These are phyloP conservation scores for Macaria notata DNA, from an alignment of 2,888 invertebrate species.

Conservation along the genomic window DNA sequence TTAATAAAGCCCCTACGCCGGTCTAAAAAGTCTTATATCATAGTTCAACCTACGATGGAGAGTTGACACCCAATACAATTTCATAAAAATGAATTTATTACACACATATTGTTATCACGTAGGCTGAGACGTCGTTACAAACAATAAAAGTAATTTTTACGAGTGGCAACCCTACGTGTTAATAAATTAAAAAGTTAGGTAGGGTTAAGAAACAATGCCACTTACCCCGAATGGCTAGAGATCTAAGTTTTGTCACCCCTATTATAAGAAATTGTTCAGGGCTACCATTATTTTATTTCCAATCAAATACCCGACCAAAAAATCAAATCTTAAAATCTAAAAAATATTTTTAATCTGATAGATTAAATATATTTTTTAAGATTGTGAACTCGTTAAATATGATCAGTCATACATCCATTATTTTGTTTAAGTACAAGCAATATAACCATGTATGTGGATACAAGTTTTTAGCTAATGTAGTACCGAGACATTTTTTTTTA, in stretches of 20 bases:
- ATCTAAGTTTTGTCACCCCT: constrained; percentile 69
- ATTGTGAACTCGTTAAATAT: too few species aligned
- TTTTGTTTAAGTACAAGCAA: too few species aligned
- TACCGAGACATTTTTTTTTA: too few species aligned
- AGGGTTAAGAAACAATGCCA: constrained; percentile 73
- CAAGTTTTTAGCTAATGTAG: too few species aligned
- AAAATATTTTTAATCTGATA: too few species aligned
- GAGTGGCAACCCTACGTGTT: constrained; percentile 75
- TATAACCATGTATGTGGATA: too few species aligned
- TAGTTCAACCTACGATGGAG: constrained; percentile 45
- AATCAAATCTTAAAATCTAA: too few species aligned
- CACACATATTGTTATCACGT: constrained; percentile 77
- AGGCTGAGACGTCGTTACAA: constrained; percentile 80
- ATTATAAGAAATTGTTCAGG: constrained; percentile 49
- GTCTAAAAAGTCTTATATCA: constrained; percentile 9
- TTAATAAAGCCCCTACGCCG: constrained; percentile 25
- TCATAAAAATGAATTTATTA: constrained; percentile 67
- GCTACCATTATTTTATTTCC: constrained; percentile 30
- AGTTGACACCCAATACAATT: constrained; percentile 40
- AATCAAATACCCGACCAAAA: too few species aligned
- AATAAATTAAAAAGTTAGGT: constrained; percentile 79
- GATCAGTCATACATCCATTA: too few species aligned
- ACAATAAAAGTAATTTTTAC: constrained; percentile 82
- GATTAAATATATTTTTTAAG: too few species aligned
- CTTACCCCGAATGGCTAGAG: constrained; percentile 69